phyloP scores from a whole-genome alignment of 2,113 vertebrate genomes.

The Oryzias javanicus region DNA sequence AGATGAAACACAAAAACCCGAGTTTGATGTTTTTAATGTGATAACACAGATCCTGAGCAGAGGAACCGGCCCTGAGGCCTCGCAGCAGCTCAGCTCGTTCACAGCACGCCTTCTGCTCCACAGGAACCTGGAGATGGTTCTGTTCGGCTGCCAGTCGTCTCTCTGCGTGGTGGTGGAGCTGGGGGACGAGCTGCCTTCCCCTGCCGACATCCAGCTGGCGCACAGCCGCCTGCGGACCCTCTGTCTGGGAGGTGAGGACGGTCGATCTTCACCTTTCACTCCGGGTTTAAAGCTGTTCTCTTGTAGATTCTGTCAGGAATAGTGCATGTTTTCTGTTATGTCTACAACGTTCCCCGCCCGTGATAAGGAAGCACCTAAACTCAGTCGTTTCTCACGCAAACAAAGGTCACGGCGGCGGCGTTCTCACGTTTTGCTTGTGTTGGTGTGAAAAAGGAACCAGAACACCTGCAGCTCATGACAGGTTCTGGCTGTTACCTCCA shows the following conservation, averaged over 20 bases:
- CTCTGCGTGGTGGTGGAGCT: conserved; percentile 85
- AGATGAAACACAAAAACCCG: too few relatives aligned
- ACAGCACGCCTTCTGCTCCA: conserved; percentile 11
- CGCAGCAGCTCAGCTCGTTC: background rate
- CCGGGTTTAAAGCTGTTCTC: too few relatives aligned
- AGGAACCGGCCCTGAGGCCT: too few relatives aligned
- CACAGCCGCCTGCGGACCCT: conserved; percentile 83
- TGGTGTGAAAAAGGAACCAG: too few relatives aligned
- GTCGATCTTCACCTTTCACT: too few relatives aligned
- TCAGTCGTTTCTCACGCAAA: conserved; percentile 2
- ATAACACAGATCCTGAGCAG: too few relatives aligned
- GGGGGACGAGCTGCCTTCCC: conserved; percentile 82
- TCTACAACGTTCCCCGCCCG: too few relatives aligned
- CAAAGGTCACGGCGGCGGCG: conserved; percentile 21
- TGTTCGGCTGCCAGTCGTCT: conserved; percentile 84
- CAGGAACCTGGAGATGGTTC: conserved; percentile 84
- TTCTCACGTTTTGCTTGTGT: background rate
- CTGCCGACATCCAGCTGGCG: conserved; percentile 84
- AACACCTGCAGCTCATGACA: too few relatives aligned
- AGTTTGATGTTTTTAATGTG: too few relatives aligned
- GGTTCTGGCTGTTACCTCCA: background rate
- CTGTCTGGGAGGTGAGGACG: conserved; percentile 82
- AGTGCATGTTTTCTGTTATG: too few relatives aligned
- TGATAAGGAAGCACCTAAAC: too few relatives aligned
- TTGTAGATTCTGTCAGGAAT: too few relatives aligned